These are phyloP conservation scores for Pollenia amentaria DNA, from an alignment of 2,888 invertebrate genomes.

Conservation along the genomic window DNA sequence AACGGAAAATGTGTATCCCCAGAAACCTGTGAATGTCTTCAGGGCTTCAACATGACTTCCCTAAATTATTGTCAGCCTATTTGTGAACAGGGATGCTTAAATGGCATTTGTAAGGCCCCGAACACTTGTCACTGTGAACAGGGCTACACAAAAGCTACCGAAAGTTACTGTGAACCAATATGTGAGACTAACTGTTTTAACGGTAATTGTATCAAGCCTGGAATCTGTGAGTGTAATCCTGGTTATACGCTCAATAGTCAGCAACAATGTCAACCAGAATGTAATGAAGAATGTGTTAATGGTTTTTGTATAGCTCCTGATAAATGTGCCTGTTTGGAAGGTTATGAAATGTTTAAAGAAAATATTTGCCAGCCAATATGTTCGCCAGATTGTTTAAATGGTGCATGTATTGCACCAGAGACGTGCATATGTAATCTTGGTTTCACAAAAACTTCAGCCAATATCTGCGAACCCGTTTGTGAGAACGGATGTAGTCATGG, in stretches of 20 bases:
- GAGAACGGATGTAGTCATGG: constrained; percentile 88
- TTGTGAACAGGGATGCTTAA: constrained; percentile 76
- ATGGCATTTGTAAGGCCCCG: constrained; percentile 86
- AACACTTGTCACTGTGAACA: constrained; percentile 89
- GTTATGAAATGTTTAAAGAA: constrained; percentile 71
- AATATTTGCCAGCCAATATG: constrained; percentile 84
- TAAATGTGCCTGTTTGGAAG: constrained; percentile 82
- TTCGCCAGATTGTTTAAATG: constrained; percentile 77
- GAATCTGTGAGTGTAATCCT: constrained; percentile 76
- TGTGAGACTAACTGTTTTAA: constrained; percentile 78
- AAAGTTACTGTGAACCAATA: constrained; percentile 72
- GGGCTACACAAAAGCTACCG: constrained; percentile 85
- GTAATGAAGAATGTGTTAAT: constrained; percentile 86
- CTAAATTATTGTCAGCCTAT: constrained; percentile 69
- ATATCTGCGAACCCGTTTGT: constrained; percentile 77
- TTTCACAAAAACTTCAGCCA: constrained; percentile 8
- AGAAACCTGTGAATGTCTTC: constrained; percentile 86
- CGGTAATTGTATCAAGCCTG: constrained; percentile 80
- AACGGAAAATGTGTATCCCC: constrained; percentile 89
- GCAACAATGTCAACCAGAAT: constrained; percentile 75
- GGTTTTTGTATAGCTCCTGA: constrained; percentile 88
- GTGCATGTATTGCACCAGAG: constrained; percentile 80
- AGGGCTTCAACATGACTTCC: neutral
- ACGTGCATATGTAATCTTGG: constrained; percentile 75
- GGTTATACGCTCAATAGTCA: neutral